A percentile compares a stretch with the other conserved stretches of the same genome.
phyloP scores from a whole-genome alignment of 2,113 vertebrate species.

The Myiopsitta monachus region DNA sequence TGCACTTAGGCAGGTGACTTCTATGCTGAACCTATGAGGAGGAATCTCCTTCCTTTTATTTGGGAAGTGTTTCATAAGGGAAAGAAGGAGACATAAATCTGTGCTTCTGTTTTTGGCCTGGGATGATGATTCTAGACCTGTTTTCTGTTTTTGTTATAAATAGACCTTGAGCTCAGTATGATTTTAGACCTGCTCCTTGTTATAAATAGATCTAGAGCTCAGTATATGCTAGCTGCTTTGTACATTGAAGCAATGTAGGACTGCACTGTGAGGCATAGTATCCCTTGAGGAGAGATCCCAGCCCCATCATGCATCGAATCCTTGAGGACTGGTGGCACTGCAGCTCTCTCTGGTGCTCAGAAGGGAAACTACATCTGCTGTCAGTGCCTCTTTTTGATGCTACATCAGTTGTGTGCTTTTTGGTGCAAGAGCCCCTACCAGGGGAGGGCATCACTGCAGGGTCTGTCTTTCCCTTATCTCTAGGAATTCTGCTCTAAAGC shows the following conservation, averaged over 20 bases:
- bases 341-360: conserved; percentile 28
- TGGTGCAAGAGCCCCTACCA: background rate
- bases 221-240: background rate
- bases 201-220: background rate
- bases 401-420: accelerated
- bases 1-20: background rate
- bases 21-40: background rate
- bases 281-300: background rate
- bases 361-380: background rate
- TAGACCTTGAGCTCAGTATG: background rate
- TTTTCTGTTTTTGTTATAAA: background rate
- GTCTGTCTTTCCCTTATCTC: background rate
- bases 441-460: background rate
- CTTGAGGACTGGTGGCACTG: background rate
- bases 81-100: background rate
- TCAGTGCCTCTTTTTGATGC: background rate
- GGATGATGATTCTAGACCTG: background rate
- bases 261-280: accelerated
- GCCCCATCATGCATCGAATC: background rate
- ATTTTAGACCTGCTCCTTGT: background rate
- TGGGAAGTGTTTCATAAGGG: background rate
- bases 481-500: background rate
- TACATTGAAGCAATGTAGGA: background rate
- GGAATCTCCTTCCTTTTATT: background rate
- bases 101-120: background rate